Evolutionary conservation across 2,888 invertebrate genomes (phyloP).

Genomic region (Epinotia bilunana): DNA sequence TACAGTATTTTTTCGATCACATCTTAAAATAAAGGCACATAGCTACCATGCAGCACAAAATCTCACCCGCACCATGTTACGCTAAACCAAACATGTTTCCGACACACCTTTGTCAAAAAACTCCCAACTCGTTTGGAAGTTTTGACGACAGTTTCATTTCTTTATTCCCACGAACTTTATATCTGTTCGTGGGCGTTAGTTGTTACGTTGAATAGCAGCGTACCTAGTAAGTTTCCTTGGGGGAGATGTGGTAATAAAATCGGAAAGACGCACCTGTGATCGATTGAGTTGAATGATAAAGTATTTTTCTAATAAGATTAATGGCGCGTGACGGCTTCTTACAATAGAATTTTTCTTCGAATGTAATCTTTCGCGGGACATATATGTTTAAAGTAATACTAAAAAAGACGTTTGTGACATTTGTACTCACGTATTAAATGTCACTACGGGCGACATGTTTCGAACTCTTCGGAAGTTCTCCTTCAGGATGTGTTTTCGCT

Average conservation of each 20-base stretch:
- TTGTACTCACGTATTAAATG: too few relatives aligned
- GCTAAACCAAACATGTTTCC: not conserved
- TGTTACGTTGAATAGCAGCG: conserved; percentile 18
- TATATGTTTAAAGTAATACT: too few relatives aligned
- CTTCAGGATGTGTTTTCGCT: too few relatives aligned
- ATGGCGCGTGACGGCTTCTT: not conserved
- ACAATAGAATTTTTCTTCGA: too few relatives aligned
- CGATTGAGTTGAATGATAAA: conserved; percentile 16
- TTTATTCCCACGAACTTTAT: conserved; percentile 30
- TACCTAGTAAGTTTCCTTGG: conserved; percentile 11
- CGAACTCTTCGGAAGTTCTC: too few relatives aligned
- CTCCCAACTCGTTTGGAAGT: conserved; percentile 28
- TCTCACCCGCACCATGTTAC: not conserved
- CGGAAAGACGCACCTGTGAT: conserved; percentile 15
- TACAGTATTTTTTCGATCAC: too few relatives aligned
- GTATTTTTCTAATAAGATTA: conserved; percentile 23
- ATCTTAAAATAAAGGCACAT: too few relatives aligned
- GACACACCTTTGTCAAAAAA: conserved; percentile 19
- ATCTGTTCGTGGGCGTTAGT: conserved; percentile 13
- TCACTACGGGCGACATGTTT: too few relatives aligned
- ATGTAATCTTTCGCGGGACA: too few relatives aligned
- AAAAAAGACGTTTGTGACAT: too few relatives aligned
- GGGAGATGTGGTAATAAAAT: conserved; percentile 21
- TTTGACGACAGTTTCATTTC: conserved; percentile 25
- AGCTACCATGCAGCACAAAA: not conserved